Base-by-base conservation (phyloP, 2,797 vertebrate species). In the Phalanger gymnotis region DNA sequence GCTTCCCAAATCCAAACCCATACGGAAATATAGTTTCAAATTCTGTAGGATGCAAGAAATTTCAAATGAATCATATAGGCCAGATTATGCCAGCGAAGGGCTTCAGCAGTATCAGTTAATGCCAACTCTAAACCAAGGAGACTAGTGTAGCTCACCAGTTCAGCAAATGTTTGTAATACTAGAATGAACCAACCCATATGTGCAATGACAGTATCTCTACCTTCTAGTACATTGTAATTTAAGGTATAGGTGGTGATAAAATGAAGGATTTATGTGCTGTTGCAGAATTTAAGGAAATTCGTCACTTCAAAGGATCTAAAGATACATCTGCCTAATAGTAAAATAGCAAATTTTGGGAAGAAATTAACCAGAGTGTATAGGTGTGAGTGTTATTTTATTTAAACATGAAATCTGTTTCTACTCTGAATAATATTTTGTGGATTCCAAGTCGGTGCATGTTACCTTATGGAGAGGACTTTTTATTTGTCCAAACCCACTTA, bases 311-410 rank as follows among this genome's bases (percentile, higher is more conserved):
- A 97, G 97, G 97, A 96, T 97, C 97, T 97, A 97, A 98, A 97
- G 97, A 97, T 97, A 93, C 93, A 96, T 98, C 95, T 97, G 95
- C 96, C 97, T 98, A 98, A 97, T 98, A 98, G 97, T 96, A 98
- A 97, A 98, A 97, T 97, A 97, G 97, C 96, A n/a, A n/a, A 97
- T 98, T 98, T 98, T 98, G 98, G 98, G 97, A 97, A 96, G 96
- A 97, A 97, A 98, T 97, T 98, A 97, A 98, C 97, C 97, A 97
- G 97, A 98, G 97, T 97, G 97, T 98, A 98, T 97, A 97, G 96
- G 97, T 98, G 97, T 98, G 98, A 97, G 97, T 98, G 98, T 98
- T 98, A 97, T 97, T 98, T 98, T 98, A 97, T 97, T 98, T 66
- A 11, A 97, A 97, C 97, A 97, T 98, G 97, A 96, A 97, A 97